Conservation (phyloP, 1,140 invertebrate genomes). For the Bombus soroeensis region DNA sequence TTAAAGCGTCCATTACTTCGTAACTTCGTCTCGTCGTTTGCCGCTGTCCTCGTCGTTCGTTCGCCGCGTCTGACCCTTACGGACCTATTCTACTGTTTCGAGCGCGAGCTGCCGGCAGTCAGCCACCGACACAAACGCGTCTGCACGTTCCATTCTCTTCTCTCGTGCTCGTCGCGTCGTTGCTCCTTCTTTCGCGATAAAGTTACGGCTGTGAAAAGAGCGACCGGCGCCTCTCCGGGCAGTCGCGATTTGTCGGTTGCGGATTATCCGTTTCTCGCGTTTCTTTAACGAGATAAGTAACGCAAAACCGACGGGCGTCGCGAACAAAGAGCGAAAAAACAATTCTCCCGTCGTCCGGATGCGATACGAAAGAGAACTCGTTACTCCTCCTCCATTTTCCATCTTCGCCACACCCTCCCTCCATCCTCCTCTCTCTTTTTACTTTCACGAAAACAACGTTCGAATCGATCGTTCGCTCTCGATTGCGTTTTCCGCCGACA, state of each 20-base stretch:
- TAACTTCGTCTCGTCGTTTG: slow-evolving; percentile 12
- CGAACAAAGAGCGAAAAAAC: slow-evolving; percentile 28
- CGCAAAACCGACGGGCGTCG: slow-evolving; percentile 35
- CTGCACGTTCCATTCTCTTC: background rate
- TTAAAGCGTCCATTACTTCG: slow-evolving; percentile 52
- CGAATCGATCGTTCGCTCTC: background rate
- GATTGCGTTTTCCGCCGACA: background rate
- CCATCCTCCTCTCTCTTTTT: accelerated
- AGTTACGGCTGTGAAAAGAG: slow-evolving; percentile 46
- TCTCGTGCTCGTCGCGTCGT: background rate
- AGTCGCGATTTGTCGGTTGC: slow-evolving; percentile 52
- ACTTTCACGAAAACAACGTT: background rate
- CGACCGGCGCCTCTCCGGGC: slow-evolving; percentile 20
- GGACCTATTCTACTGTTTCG: slow-evolving; percentile 18
- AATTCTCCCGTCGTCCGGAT: background rate
- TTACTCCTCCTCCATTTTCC: background rate
- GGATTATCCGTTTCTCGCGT: slow-evolving; percentile 61
- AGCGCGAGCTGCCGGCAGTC: background rate
- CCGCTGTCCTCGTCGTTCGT: background rate
- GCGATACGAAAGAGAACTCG: slow-evolving; percentile 30
- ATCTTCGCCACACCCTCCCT: background rate
- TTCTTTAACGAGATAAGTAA: slow-evolving; percentile 64
- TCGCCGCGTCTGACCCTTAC: slow-evolving; percentile 26
- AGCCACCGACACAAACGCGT: slow-evolving; percentile 30
- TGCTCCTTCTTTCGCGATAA: slow-evolving; percentile 50